phyloP scores from a whole-genome alignment of 2,113 vertebrate genomes.

The Nestor notabilis region DNA sequence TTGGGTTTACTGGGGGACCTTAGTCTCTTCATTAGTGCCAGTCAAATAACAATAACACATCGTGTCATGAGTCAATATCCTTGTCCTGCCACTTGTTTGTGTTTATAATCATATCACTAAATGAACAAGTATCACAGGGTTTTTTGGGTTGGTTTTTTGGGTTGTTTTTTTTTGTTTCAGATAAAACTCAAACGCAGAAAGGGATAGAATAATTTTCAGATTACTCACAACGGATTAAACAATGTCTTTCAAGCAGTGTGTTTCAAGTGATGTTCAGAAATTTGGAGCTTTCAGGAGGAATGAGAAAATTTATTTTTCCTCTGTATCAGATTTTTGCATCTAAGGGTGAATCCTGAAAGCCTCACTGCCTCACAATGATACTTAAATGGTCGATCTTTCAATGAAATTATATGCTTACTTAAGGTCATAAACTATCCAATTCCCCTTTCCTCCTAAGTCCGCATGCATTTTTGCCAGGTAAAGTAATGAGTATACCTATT shows the following conservation, averaged over 20 bases:
- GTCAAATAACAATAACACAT: background rate
- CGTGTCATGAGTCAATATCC: background rate
- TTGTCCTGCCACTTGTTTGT: background rate
- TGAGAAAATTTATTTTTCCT: background rate
- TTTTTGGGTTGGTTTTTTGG: background rate
- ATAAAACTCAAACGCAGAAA: background rate
- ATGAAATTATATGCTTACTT: background rate
- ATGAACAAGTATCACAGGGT: background rate
- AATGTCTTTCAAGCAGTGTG: background rate
- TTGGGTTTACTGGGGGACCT: background rate
- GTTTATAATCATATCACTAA: background rate
- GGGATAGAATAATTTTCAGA: background rate
- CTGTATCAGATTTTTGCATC: background rate
- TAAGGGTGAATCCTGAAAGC: background rate
- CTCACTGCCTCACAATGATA: background rate
- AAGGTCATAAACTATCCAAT: background rate
- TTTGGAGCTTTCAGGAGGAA: background rate
- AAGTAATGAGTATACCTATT: background rate
- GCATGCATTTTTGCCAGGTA: background rate
- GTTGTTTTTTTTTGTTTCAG: background rate
- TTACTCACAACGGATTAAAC: background rate
- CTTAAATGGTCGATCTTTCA: background rate
- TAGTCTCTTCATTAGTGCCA: background rate
- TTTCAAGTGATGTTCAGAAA: background rate
- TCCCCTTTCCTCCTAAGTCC: background rate